These are phyloP conservation scores for Bos taurus DNA, from an alignment of 2,113 vertebrate species.

Conservation along the genomic window DNA sequence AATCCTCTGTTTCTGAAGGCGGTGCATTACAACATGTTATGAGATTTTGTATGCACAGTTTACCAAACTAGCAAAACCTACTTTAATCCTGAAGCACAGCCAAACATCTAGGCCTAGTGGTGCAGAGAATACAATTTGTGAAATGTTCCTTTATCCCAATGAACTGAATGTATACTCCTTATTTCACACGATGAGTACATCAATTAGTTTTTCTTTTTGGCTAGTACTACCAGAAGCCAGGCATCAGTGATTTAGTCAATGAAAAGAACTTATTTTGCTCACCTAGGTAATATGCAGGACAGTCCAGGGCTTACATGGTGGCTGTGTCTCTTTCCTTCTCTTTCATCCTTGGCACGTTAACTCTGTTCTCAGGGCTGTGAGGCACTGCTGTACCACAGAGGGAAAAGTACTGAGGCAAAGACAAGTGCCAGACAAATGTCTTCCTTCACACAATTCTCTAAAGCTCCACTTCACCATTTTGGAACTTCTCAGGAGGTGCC, in stretches of 20 bases:
- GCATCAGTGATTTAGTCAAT: background rate
- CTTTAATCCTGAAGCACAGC: background rate
- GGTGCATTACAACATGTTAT: fast-evolving
- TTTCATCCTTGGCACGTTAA: background rate
- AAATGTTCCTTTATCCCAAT: background rate
- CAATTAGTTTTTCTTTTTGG: background rate
- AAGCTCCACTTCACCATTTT: background rate
- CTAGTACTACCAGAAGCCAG: background rate
- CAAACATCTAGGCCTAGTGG: background rate
- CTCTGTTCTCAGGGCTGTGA: background rate
- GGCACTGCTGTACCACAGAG: background rate
- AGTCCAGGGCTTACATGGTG: background rate
- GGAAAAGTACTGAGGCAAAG: background rate
- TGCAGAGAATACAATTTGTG: background rate
- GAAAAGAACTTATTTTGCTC: background rate
- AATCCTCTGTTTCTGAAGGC: background rate
- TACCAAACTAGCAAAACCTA: background rate
- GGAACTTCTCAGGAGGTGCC: background rate
- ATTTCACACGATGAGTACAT: background rate
- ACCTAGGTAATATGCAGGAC: background rate
- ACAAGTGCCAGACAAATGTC: background rate
- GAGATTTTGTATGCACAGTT: background rate
- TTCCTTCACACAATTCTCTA: background rate
- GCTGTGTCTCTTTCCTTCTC: background rate
- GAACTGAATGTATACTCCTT: background rate